Conservation (phyloP, 1,140 invertebrate species). For the Antheraea mylitta region DNA sequence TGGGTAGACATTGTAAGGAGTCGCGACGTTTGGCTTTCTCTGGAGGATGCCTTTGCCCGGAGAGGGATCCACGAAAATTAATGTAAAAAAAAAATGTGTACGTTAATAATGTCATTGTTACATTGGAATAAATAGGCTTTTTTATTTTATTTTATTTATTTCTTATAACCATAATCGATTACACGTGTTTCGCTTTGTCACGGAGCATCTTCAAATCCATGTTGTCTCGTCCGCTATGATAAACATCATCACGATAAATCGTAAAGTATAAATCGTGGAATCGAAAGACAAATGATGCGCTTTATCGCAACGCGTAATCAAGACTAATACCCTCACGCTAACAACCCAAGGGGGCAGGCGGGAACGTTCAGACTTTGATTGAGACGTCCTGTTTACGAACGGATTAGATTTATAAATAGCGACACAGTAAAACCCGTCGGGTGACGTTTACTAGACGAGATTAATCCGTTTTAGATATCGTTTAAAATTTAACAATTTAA, state of each 20-base stretch:
- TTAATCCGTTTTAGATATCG: conserved; percentile 15
- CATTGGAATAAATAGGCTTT: too few relatives aligned
- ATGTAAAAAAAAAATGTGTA: too few relatives aligned
- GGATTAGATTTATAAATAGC: conserved; percentile 17
- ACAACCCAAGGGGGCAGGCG: conserved; percentile 17
- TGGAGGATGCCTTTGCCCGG: too few relatives aligned
- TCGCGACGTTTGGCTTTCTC: too few relatives aligned
- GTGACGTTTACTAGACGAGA: conserved; percentile 12
- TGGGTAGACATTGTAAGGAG: too few relatives aligned
- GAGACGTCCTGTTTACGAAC: conserved; percentile 18
- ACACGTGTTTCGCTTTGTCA: too few relatives aligned
- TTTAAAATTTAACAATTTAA: background rate
- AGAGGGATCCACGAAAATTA: too few relatives aligned
- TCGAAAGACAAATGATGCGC: conserved; percentile 35
- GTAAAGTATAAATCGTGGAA: conserved; percentile 21
- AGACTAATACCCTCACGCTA: conserved; percentile 40
- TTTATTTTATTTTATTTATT: too few relatives aligned
- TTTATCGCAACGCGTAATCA: conserved; percentile 33
- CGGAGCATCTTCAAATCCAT: too few relatives aligned
- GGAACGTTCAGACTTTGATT: conserved; percentile 12
- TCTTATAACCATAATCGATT: too few relatives aligned
- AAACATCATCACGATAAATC: conserved; percentile 6
- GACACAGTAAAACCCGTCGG: background rate
- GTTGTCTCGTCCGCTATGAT: background rate
- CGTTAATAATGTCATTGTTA: too few relatives aligned